These are phyloP conservation scores for Schmidtea mediterranea DNA, from an alignment of 1,140 invertebrate species.

Conservation along the genomic window DNA sequence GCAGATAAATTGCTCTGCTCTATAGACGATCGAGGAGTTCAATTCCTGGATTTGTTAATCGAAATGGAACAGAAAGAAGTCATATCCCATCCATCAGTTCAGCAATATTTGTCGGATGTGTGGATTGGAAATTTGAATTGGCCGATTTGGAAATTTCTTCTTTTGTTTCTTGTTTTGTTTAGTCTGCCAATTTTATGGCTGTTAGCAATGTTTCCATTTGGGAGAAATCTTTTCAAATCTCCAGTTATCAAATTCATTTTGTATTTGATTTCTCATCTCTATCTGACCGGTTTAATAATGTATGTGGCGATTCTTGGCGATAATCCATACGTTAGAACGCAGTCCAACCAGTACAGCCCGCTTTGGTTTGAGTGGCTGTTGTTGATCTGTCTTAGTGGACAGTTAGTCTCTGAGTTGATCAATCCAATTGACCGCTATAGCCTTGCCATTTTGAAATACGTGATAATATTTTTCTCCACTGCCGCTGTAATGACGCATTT, in stretches of 20 bases:
- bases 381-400: slow-evolving; percentile 71
- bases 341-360: slow-evolving; percentile 26
- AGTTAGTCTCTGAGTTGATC: slow-evolving; percentile 61
- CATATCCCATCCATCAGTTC: slow-evolving; percentile 30
- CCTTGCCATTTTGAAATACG: slow-evolving; percentile 32
- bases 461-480: slow-evolving; percentile 66
- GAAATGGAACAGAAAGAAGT: slow-evolving; percentile 95
- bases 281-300: slow-evolving; percentile 61
- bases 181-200: slow-evolving; percentile 82
- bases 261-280: slow-evolving; percentile 85
- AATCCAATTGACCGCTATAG: slow-evolving; percentile 26
- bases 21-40: slow-evolving; percentile 14
- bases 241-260: slow-evolving; percentile 99
- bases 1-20: slow-evolving; percentile 30
- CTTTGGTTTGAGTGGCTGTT: slow-evolving; percentile 87
- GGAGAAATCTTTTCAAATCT: slow-evolving; percentile 61
- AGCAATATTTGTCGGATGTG: slow-evolving; percentile 43
- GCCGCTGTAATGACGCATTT: slow-evolving; percentile 67
- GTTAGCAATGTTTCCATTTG: slow-evolving; percentile 69
- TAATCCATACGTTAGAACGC: slow-evolving; percentile 29
- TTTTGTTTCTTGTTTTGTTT: slow-evolving; percentile 65
- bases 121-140: slow-evolving; percentile 64
- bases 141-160: slow-evolving; percentile 69
- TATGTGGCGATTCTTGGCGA: slow-evolving; percentile 62
- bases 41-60: slow-evolving; percentile 83